A percentile compares a stretch with the other conserved stretches of the same genome.
These are phyloP conservation scores for Mus caroli DNA, from an alignment of 2,797 vertebrate genomes.

Conservation along the genomic window DNA sequence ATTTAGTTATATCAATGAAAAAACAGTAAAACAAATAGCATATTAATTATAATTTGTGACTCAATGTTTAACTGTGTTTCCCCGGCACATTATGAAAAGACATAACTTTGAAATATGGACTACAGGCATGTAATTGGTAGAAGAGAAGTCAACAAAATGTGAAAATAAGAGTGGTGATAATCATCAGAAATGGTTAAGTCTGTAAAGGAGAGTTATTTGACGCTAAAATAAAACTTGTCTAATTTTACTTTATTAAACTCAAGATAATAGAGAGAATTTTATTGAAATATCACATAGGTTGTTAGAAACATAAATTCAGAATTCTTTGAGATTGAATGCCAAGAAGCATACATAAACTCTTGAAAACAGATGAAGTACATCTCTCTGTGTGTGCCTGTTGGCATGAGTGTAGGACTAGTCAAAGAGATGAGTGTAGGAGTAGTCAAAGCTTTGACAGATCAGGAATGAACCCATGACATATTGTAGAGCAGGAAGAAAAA, in stretches of 20 bases:
- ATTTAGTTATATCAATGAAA: slow-evolving; percentile 5
- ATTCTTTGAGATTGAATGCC: background rate
- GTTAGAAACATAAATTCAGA: background rate
- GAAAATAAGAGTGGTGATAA: background rate
- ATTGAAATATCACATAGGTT: background rate
- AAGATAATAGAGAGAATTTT: background rate
- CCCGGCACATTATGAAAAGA: background rate
- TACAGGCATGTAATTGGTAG: background rate
- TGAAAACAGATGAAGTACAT: background rate
- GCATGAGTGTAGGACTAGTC: background rate
- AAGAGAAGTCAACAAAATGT: background rate
- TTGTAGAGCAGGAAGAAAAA: background rate
- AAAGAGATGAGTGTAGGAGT: background rate
- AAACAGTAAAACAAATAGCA: slow-evolving; percentile 3
- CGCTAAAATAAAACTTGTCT: background rate
- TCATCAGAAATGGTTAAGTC: background rate
- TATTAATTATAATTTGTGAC: slow-evolving; percentile 25
- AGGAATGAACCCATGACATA: background rate
- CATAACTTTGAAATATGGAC: background rate
- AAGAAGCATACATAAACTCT: background rate
- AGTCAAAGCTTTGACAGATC: background rate
- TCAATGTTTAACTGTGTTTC: background rate
- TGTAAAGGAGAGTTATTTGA: background rate
- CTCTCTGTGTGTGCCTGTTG: background rate
- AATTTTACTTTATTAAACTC: background rate